A percentile compares a stretch with the other conserved stretches of the same genome.
Conservation (phyloP, 2,113 vertebrate genomes). For the Caranx melampygus region DNA sequence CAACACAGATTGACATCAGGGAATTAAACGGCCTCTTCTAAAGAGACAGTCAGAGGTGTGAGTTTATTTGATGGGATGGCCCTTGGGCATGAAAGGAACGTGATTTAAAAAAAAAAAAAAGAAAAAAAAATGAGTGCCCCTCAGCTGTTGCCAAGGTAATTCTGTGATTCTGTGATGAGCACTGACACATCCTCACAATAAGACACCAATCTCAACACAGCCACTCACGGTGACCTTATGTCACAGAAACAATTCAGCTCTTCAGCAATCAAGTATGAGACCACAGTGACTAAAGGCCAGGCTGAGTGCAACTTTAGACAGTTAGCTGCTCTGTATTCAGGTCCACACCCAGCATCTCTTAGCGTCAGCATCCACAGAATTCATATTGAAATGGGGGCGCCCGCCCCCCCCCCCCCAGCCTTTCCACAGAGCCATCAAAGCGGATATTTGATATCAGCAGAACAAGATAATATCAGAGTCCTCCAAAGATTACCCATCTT, state of each 20-base stretch:
- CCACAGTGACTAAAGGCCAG: constrained; percentile 47
- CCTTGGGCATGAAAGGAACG: constrained; percentile 37
- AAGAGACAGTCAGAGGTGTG: constrained; percentile 54
- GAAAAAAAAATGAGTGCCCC: constrained; percentile 49
- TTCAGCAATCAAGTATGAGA: constrained; percentile 14
- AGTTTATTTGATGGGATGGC: constrained; percentile 64
- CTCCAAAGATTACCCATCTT: constrained; percentile 28
- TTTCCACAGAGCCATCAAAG: constrained; percentile 50
- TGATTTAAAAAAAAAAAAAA: constrained; percentile 58
- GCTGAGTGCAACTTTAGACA: constrained; percentile 56
- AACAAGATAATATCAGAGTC: constrained; percentile 54
- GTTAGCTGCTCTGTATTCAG: constrained; percentile 66
- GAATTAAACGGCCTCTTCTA: constrained; percentile 64
- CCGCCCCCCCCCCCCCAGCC: constrained; percentile 48
- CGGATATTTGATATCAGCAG: constrained; percentile 62
- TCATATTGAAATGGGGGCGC: constrained; percentile 70
- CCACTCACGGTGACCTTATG: constrained; percentile 40
- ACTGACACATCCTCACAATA: constrained; percentile 20
- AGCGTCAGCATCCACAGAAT: constrained; percentile 69
- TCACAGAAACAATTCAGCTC: constrained; percentile 25
- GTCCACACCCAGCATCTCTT: constrained; percentile 54
- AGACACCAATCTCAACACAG: constrained; percentile 27
- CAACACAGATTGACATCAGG: constrained; percentile 64
- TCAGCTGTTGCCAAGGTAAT: constrained; percentile 60
- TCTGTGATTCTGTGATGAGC: constrained; percentile 34